A percentile compares a stretch with the other conserved stretches of the same genome.
Evolutionary conservation across 1,140 invertebrate species (phyloP).

Genomic region (Scylla paramamosain): DNA sequence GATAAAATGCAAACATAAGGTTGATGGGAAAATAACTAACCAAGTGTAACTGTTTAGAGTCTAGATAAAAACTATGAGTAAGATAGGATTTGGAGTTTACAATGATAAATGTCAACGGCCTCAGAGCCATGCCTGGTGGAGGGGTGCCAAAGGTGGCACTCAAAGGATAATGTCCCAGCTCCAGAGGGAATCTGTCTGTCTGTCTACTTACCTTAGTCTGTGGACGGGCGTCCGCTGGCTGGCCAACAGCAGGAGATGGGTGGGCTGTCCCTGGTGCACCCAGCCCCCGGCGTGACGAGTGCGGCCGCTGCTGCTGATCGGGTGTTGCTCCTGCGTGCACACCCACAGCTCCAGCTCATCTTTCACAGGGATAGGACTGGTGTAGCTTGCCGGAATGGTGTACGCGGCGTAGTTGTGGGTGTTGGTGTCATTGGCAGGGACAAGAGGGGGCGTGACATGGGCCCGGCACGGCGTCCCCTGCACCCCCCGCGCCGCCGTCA

Average conservation of each 20-base stretch:
- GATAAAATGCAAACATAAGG: no score
- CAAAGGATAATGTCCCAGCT: neutral
- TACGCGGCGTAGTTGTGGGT: constrained; percentile 46
- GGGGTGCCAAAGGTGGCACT: no score
- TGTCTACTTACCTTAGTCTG: constrained; percentile 63
- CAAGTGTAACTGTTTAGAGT: no score
- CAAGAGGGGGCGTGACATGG: constrained; percentile 67
- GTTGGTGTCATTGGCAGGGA: neutral
- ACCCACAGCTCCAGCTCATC: constrained; percentile 46
- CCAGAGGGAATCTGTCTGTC: neutral
- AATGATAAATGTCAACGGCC: no score
- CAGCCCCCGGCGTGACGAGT: constrained; percentile 63
- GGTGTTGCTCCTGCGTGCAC: constrained; percentile 60
- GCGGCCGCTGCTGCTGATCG: constrained; percentile 25
- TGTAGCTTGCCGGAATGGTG: constrained; percentile 41
- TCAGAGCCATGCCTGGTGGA: no score
- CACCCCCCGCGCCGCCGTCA: constrained; percentile 69
- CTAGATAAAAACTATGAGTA: no score
- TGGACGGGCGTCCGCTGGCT: neutral
- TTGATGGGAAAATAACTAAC: no score
- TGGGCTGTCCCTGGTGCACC: constrained; percentile 55
- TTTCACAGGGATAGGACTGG: neutral
- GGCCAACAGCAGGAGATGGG: constrained; percentile 33
- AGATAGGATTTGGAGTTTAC: no score
- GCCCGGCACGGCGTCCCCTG: constrained; percentile 58